Evolutionary conservation across 2,888 invertebrate species (phyloP).

Genomic region (Theretra japonica): DNA sequence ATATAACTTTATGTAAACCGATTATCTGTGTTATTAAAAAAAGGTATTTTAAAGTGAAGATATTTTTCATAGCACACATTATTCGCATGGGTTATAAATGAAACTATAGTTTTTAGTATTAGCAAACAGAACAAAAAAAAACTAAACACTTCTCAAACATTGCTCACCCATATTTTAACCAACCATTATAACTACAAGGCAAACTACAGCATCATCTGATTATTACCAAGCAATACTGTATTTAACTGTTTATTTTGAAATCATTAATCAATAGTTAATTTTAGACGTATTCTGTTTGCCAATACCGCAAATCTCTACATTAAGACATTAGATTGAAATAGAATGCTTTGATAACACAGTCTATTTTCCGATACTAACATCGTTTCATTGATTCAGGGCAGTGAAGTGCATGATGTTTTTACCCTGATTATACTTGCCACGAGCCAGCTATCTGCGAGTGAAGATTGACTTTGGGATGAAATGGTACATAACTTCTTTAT

Average conservation of each 20-base stretch:
- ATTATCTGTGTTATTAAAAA: too few relatives aligned
- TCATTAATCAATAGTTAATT: too few relatives aligned
- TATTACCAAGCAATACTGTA: too few relatives aligned
- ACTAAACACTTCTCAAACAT: background rate
- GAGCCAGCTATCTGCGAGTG: conserved; percentile 61
- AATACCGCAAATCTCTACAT: background rate
- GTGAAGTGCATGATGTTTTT: conserved; percentile 79
- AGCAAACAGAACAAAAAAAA: background rate
- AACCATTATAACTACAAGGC: too few relatives aligned
- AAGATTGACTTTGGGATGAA: conserved; percentile 79
- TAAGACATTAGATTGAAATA: conserved; percentile 35
- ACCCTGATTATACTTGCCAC: conserved; percentile 65
- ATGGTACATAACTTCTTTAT: conserved; percentile 72
- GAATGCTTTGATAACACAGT: conserved; percentile 37
- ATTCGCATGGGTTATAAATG: background rate
- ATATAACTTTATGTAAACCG: too few relatives aligned
- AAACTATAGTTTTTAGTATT: background rate
- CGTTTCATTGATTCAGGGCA: conserved; percentile 79
- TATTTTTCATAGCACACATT: background rate
- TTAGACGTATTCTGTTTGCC: background rate
- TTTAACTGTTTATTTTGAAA: too few relatives aligned
- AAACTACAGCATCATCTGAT: too few relatives aligned
- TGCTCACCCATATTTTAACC: background rate
- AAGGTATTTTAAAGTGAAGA: too few relatives aligned
- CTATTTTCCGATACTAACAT: conserved; percentile 68